These are phyloP conservation scores for Caenorhabditis panamensis DNA, from an alignment of 2,888 invertebrate genomes.

Conservation along the genomic window DNA sequence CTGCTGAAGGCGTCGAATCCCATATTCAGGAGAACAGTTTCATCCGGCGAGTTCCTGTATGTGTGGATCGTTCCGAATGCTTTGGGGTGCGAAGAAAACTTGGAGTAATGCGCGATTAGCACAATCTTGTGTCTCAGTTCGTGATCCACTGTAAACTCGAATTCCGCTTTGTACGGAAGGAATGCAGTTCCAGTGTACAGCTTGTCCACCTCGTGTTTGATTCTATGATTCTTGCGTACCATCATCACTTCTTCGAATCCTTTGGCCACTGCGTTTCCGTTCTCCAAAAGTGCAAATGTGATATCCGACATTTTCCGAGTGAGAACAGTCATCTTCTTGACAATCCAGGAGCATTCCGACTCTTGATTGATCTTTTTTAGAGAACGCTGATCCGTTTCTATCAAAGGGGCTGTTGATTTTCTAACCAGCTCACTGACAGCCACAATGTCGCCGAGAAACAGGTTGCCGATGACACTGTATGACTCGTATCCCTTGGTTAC, in stretches of 20 bases:
- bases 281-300: conserved; percentile 21
- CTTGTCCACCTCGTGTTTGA: neutral
- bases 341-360: neutral
- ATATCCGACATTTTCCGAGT: neutral
- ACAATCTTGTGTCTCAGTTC: neutral
- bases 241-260: conserved; percentile 33
- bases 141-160: neutral
- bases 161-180: neutral
- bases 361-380: neutral
- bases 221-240: neutral
- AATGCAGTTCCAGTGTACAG: conserved; percentile 22
- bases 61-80: conserved; percentile 30
- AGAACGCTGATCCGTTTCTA: neutral
- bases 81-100: conserved; percentile 7
- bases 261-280: conserved; percentile 29
- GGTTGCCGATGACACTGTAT: neutral
- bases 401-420: too few species aligned
- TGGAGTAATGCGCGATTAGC: neutral
- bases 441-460: conserved; percentile 9
- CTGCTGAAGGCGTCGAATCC: conserved; percentile 11
- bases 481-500: neutral
- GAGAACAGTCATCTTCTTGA: neutral
- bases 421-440: neutral
- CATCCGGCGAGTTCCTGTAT: neutral
- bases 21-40: neutral